These are phyloP conservation scores for Oryctolagus cuniculus DNA, from an alignment of 2,113 vertebrate species.

Conservation along the genomic window mOryCun1.1 NC_091433.1:130083501-130084000, in stretches of 20 bases:
- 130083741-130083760: neutral
- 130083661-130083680: neutral
- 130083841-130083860: neutral
- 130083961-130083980: too few relatives aligned
- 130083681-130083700: neutral
- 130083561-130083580: neutral
- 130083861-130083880: neutral
- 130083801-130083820: neutral
- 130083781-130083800: neutral
- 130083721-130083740: neutral
- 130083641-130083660: neutral
- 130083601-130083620: neutral
- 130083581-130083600: constrained; percentile 13
- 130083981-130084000: too few relatives aligned
- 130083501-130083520: too few relatives aligned
- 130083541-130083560: constrained; percentile 33
- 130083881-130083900: neutral
- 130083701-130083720: neutral
- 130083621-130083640: neutral
- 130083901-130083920: neutral
- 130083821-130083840: neutral
- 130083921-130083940: too few relatives aligned
- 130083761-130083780: neutral
- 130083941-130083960: too few relatives aligned
- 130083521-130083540: too few relatives aligned